A percentile compares a stretch with the other conserved stretches of the same genome.
These are phyloP conservation scores for Xestia xanthographa DNA, from an alignment of 2,888 invertebrate species.

Conservation along the genomic window DNA sequence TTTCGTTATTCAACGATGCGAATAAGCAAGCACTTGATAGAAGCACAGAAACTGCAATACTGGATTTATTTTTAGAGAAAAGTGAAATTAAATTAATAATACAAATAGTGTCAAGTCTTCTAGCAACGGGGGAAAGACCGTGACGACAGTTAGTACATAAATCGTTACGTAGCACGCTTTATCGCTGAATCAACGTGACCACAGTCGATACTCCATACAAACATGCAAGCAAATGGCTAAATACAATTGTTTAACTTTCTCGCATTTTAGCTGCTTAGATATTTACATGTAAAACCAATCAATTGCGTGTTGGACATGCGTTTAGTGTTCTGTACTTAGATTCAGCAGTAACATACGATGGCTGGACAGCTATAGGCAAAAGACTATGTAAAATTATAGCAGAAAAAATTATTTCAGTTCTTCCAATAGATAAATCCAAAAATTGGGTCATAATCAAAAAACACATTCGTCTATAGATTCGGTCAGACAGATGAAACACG, in stretches of 20 bases:
- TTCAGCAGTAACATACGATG: not conserved
- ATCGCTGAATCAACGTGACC: conserved; percentile 49
- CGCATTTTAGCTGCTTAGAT: conserved; percentile 17
- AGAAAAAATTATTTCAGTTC: not conserved
- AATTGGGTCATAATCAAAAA: not conserved
- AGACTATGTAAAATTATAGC: not conserved
- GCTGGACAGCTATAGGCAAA: not conserved
- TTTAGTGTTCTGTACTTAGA: not conserved
- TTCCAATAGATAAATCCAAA: not conserved
- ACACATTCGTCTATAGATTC: not conserved
- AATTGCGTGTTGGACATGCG: conserved; percentile 16
- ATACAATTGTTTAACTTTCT: conserved; percentile 54
- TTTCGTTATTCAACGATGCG: conserved; percentile 26
- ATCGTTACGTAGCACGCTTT: conserved; percentile 47
- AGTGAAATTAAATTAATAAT: not conserved
- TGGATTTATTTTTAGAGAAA: not conserved
- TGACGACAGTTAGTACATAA: conserved; percentile 33
- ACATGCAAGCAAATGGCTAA: conserved; percentile 43
- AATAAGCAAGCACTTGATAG: conserved; percentile 14
- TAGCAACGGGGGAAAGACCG: conserved; percentile 27
- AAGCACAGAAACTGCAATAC: not conserved
- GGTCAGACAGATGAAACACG: not conserved
- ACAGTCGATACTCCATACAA: conserved; percentile 48
- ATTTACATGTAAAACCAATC: conserved; percentile 44
- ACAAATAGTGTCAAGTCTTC: conserved; percentile 14